Base-by-base conservation (phyloP, 2,888 invertebrate species). In the Calameuta pallipes region DNA sequence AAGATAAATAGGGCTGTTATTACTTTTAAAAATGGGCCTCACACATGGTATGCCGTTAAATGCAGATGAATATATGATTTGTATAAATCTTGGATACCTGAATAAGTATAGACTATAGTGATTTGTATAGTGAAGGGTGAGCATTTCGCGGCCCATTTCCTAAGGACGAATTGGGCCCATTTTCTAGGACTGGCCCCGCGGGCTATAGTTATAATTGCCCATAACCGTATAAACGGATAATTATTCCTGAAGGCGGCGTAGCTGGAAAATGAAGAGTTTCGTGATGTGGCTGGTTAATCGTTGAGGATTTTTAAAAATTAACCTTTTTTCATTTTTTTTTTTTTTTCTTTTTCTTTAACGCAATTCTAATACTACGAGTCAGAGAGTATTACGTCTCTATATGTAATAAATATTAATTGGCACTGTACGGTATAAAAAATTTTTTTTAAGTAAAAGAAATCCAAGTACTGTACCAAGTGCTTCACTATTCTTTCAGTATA, bases 61-160 rank as follows among this genome's bases (percentile, higher is more conserved):
- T 2, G 56, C 23, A 56, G 56, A 56, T 6, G 2, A 56, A 56
- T 23, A 23, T 0, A 84, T 87, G 87, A 88, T 87, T 87, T 87
- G 86, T 87, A 86, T 83, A 84, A 82, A 81, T 83, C 80, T 80
- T 82, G 80, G 80, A 83, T 86, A 82, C 83, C 79, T 79, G 77
- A 81, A 82, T 84, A 88, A 90, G 85, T 87, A 88, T 89, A 89
- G 88, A 81, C 85, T 84, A 81, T 83, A 84, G 84, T 90, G 90
- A 90, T 90, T 90, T 90, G 90, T 90, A 89, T 87, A 88, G 85
- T 77, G 69, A 79, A 69, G 75, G 75, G 75, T 69, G 35, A 36
- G 37, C 78, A 76, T 77, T 80, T 78, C 82, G 74, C 79, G 76
- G 69, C 75, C 71, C 76, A 79, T 79, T 76, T 37, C 41, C 74